Conservation (phyloP, 2,113 vertebrate species). For the Xiphias gladius region DNA sequence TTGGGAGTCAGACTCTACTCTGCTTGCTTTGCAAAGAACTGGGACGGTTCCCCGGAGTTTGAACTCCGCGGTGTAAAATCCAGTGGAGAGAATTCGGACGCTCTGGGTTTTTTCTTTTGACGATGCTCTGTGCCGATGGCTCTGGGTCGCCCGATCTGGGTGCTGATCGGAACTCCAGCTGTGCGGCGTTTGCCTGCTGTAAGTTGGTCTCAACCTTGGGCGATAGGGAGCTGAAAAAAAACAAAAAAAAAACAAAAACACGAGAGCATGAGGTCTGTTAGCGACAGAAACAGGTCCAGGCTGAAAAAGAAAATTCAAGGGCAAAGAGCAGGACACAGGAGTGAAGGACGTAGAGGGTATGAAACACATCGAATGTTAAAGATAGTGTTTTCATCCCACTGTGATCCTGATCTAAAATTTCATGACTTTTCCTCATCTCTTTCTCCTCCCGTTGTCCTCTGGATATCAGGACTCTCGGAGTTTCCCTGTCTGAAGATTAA, state of each 20-base stretch:
- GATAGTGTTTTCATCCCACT: no score
- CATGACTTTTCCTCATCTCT: background rate
- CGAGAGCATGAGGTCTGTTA: background rate
- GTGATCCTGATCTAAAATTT: no score
- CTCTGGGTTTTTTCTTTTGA: background rate
- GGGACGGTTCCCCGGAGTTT: background rate
- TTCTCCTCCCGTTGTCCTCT: background rate
- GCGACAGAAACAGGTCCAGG: background rate
- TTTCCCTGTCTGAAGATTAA: background rate
- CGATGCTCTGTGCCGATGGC: background rate
- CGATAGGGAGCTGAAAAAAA: constrained; percentile 76
- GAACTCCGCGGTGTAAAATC: background rate
- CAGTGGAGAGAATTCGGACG: background rate
- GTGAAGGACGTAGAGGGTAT: background rate
- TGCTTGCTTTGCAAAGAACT: background rate
- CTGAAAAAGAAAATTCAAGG: background rate
- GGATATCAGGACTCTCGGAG: background rate
- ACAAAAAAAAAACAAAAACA: constrained; percentile 15
- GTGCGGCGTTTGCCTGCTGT: background rate
- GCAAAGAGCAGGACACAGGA: no score
- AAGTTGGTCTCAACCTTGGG: constrained; percentile 67
- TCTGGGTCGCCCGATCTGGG: background rate
- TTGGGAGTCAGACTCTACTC: background rate
- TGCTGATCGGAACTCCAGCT: background rate
- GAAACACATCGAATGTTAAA: background rate